Percentiles rank a stretch among this genome's conserved stretches.
phyloP scores from a whole-genome alignment of 1,140 invertebrate species.

The Aphelinus atriplicis region DNA sequence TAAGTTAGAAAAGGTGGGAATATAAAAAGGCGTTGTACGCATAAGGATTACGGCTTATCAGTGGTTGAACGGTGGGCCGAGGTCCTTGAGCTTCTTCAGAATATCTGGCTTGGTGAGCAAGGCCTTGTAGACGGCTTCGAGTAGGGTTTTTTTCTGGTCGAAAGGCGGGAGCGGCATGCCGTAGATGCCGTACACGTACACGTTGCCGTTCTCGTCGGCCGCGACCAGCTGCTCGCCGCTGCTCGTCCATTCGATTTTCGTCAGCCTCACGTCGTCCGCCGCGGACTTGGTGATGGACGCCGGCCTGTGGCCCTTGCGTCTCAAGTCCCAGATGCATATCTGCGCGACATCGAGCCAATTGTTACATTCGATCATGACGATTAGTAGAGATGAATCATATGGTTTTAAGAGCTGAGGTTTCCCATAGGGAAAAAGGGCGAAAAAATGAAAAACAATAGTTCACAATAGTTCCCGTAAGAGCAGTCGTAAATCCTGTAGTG shows the following conservation, averaged over 20 bases:
- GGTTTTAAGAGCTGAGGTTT: too few species aligned
- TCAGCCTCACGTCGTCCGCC: background rate
- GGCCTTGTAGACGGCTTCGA: conserved; percentile 70
- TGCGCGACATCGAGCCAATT: conserved; percentile 66
- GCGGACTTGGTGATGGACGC: conserved; percentile 68
- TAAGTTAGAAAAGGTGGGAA: too few species aligned
- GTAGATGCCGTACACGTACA: conserved; percentile 74
- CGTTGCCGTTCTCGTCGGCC: conserved; percentile 71
- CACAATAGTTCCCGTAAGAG: too few species aligned
- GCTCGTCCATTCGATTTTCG: conserved; percentile 67
- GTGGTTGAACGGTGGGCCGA: conserved; percentile 39
- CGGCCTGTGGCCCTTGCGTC: conserved; percentile 72
- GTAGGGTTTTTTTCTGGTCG: conserved; percentile 70
- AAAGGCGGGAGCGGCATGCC: conserved; percentile 76
- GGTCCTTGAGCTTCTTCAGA: conserved; percentile 69
- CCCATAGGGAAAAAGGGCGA: too few species aligned
- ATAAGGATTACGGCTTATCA: background rate
- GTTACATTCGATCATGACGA: too few species aligned
- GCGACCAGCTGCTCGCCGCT: conserved; percentile 75
- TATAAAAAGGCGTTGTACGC: too few species aligned
- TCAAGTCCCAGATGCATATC: conserved; percentile 79
- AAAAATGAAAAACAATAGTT: too few species aligned
- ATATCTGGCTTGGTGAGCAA: conserved; percentile 72
- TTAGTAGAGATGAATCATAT: too few species aligned
- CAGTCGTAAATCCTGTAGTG: too few species aligned